Evolutionary conservation across 2,888 invertebrate genomes (phyloP).

Genomic region (Deroplatys truncata): DNA sequence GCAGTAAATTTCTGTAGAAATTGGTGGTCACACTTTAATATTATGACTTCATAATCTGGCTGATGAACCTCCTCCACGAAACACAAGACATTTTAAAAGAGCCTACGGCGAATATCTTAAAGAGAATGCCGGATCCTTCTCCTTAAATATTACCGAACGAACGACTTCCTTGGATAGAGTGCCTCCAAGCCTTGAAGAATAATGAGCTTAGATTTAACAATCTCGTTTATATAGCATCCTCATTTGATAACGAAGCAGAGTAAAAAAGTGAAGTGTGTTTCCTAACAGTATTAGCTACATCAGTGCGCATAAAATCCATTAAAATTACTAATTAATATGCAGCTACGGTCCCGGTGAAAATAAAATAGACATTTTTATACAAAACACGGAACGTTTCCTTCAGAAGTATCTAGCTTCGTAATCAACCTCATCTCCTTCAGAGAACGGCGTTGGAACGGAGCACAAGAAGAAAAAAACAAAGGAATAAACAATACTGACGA

Average conservation of each 20-base stretch:
- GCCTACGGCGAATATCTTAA: neutral
- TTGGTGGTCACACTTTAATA: neutral
- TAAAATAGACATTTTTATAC: neutral
- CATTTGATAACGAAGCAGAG: neutral
- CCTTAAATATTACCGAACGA: neutral
- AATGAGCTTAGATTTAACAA: neutral
- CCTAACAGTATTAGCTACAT: neutral
- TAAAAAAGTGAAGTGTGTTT: neutral
- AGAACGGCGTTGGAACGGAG: neutral
- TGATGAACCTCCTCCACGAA: neutral
- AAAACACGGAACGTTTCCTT: neutral
- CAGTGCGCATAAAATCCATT: neutral
- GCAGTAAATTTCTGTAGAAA: neutral
- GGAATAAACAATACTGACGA: neutral
- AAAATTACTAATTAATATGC: neutral
- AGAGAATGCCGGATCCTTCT: neutral
- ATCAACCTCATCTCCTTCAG: neutral
- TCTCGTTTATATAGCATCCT: neutral
- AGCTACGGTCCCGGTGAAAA: neutral
- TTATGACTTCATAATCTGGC: neutral
- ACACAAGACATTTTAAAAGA: neutral
- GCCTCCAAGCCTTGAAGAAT: neutral
- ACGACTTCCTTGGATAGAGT: neutral
- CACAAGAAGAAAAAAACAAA: neutral
- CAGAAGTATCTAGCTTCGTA: neutral